Base-by-base conservation (phyloP, 2,113 vertebrate genomes). In the Desmodus rotundus region DNA sequence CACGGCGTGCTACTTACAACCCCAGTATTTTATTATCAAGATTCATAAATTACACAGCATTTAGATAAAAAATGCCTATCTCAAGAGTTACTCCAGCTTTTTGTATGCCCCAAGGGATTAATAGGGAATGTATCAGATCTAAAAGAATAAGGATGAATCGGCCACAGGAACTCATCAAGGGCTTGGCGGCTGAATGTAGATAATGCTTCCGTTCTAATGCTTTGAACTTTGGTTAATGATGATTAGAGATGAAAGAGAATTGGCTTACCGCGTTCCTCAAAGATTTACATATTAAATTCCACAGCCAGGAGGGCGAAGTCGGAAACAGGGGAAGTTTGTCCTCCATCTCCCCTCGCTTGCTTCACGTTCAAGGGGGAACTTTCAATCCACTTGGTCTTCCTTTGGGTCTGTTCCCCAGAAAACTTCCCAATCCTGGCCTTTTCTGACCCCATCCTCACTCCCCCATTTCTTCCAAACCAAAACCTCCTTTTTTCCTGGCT, bases 171-270 rank as follows among this genome's bases (percentile, higher is more conserved):
- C 93, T 93, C 95, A 97, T 92, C 96, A 83, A 92, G 85, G 68
- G 73, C 93, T 94, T 4, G 0, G 56, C 24, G 43, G 82, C 80
- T 97, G 97, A 19, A 87, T 76, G 80, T 80, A 96, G 92, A 63
- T 74, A 94, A 98, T 91, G 96, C 97, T 91, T 41, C 74, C 91
- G 9, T 84, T 61, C 93, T 76, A 87, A 97, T 36, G 94, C 91
- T 98, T 97, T 97, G 97, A 96, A 89, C 92, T 97, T 63, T 73
- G 76, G 54, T 96, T 82, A 78, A 63, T 96, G 97, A 96, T 85
- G 68, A 97, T 97, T 94, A 94, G 1, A 96, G 97, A 98, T 97
- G 97, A 97, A 98, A 98, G 76, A 41, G 87, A 91, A 56, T 50
- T 54, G 54, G 61, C 52, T 93, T 65, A 38, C 91, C 86, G 45